A percentile compares a stretch with the other conserved stretches of the same genome.
Evolutionary conservation across 2,797 vertebrate species (phyloP).

Genomic region (Rhabdomys pumilio): DNA sequence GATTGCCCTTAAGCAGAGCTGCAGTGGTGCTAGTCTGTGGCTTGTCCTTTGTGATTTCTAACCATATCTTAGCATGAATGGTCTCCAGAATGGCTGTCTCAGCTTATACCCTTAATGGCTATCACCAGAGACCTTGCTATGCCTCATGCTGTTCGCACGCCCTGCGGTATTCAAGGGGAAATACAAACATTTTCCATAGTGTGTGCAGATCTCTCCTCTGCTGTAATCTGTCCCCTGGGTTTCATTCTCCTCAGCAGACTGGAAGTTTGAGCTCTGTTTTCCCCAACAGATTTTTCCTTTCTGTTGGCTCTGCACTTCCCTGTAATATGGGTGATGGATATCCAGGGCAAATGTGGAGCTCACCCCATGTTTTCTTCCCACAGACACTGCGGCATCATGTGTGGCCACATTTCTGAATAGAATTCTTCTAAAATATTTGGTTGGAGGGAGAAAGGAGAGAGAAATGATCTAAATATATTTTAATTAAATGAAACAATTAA

Average conservation of each 20-base stretch:
- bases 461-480: not conserved
- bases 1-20: not conserved
- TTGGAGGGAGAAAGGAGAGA: not conserved
- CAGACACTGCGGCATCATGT: not conserved
- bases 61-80: not conserved
- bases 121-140: not conserved
- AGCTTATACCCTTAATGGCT: not conserved
- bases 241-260: not conserved
- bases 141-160: not conserved
- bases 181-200: not conserved
- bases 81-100: not conserved
- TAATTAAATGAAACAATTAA: not conserved
- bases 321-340: not conserved
- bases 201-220: not conserved
- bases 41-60: not conserved
- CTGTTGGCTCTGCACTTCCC: not conserved
- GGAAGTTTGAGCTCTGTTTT: constrained; percentile 5
- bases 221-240: not conserved
- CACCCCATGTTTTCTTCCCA: not conserved
- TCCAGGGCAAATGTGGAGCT: not conserved
- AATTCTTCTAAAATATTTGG: not conserved
- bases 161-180: not conserved
- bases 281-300: not conserved
- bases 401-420: not conserved
- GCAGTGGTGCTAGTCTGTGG: not conserved